Percentiles rank a stretch among this genome's conserved stretches.
These are phyloP conservation scores for Erebia aethiops DNA, from an alignment of 2,888 invertebrate species.

Conservation along the genomic window DNA sequence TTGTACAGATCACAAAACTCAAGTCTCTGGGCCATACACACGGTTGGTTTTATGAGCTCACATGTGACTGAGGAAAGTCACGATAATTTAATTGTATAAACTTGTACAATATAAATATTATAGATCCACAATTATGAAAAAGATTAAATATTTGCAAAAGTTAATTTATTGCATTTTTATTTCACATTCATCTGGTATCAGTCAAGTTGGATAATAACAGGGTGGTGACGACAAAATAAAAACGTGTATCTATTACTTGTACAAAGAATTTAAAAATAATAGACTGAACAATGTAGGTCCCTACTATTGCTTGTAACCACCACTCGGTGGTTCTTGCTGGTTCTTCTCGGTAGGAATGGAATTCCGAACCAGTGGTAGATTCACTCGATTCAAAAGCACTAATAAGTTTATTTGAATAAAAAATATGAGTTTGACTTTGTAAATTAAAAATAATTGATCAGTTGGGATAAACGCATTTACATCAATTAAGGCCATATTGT, in stretches of 20 bases:
- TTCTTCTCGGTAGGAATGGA: too few species aligned
- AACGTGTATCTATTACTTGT: not conserved
- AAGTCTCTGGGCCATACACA: conserved; percentile 49
- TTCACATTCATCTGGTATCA: conserved; percentile 42
- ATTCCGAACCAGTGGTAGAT: too few species aligned
- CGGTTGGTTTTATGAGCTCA: conserved; percentile 65
- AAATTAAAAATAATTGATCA: not conserved
- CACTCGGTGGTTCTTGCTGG: too few species aligned
- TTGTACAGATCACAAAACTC: conserved; percentile 72
- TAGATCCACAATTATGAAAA: conserved; percentile 84
- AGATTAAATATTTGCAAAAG: conserved; percentile 85
- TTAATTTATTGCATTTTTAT: conserved; percentile 69
- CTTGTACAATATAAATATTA: conserved; percentile 83
- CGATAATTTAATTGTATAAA: conserved; percentile 77
- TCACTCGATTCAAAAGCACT: too few species aligned
- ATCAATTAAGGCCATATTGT: too few species aligned
- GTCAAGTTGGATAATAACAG: not conserved
- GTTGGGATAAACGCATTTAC: not conserved
- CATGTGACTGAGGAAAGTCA: conserved; percentile 63
- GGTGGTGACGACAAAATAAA: not conserved
- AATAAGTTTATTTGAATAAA: too few species aligned
- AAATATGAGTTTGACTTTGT: not conserved
- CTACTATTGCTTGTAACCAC: too few species aligned
- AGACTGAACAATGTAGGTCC: not conserved
- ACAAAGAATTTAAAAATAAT: not conserved